Evolutionary conservation across 2,113 vertebrate species (phyloP).

Genomic region (Sapajus apella): DNA sequence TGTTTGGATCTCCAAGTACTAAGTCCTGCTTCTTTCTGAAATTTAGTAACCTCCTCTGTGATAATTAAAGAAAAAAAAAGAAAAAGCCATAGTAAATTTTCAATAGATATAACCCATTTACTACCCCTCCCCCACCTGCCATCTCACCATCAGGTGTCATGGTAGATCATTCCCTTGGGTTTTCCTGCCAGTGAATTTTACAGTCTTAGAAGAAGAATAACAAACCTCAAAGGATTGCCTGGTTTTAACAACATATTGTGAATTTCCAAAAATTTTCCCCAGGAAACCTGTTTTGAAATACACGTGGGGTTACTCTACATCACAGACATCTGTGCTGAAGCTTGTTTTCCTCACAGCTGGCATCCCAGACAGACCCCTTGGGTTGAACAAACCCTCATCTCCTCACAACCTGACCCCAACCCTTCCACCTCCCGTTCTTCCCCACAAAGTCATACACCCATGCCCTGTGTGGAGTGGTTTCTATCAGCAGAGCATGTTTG

Average conservation of each 20-base stretch:
- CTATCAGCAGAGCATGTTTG: slow-evolving; percentile 32
- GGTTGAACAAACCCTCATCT: neutral
- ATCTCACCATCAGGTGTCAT: neutral
- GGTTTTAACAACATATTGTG: slow-evolving; percentile 10
- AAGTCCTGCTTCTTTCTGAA: neutral
- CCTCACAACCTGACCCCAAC: neutral
- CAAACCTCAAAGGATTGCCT: neutral
- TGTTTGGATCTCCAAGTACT: neutral
- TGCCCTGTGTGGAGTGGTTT: slow-evolving; percentile 9
- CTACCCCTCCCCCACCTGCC: neutral
- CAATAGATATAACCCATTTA: neutral
- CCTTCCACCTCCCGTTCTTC: neutral
- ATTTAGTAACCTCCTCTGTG: neutral
- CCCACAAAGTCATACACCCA: neutral
- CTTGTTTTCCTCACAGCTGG: neutral
- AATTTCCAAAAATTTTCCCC: neutral
- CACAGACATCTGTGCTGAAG: slow-evolving; percentile 13
- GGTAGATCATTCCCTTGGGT: neutral
- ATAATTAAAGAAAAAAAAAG: neutral
- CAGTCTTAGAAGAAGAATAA: neutral
- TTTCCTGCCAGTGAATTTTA: neutral
- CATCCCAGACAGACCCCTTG: neutral
- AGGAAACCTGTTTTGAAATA: slow-evolving; percentile 57
- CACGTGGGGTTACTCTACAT: neutral
- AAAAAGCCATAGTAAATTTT: neutral